These are phyloP conservation scores for Sebastes wilsoni DNA, from an alignment of 2,797 vertebrate species.

Conservation along the genomic window DNA sequence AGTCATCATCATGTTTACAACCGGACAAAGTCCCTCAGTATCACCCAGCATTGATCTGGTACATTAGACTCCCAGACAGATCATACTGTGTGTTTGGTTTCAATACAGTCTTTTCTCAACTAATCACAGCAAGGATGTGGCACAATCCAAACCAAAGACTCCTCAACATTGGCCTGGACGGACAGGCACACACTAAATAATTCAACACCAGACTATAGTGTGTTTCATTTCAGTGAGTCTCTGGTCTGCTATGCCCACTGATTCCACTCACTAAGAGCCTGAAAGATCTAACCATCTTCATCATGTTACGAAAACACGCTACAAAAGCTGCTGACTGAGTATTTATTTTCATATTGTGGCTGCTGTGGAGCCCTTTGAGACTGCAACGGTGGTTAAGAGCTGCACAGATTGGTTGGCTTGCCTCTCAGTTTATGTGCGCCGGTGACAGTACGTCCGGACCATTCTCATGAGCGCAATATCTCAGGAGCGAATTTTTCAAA, in stretches of 20 bases:
- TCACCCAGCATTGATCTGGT: background rate
- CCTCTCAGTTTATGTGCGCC: background rate
- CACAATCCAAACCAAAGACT: conserved; percentile 23
- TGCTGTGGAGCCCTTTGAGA: background rate
- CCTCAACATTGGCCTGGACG: conserved; percentile 22
- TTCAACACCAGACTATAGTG: conserved; percentile 23
- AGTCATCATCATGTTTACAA: conserved; percentile 9
- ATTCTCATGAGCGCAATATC: background rate
- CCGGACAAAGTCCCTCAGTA: conserved; percentile 1
- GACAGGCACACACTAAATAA: conserved; percentile 35
- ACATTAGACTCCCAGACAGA: background rate
- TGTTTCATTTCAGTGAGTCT: conserved; percentile 26
- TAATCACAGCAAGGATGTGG: background rate
- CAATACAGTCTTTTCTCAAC: background rate
- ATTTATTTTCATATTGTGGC: background rate
- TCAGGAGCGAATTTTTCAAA: too few species aligned
- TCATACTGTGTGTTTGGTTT: conserved; percentile 4
- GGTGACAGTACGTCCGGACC: background rate
- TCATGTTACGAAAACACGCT: background rate
- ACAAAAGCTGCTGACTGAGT: background rate
- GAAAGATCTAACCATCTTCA: conserved; percentile 13
- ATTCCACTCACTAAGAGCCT: background rate
- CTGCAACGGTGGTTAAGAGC: background rate
- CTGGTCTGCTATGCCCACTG: background rate
- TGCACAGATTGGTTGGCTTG: conserved; percentile 1